A percentile compares a stretch with the other conserved stretches of the same genome.
phyloP scores from a whole-genome alignment of 2,888 invertebrate genomes.

The Drosophila niveifrons region DNA sequence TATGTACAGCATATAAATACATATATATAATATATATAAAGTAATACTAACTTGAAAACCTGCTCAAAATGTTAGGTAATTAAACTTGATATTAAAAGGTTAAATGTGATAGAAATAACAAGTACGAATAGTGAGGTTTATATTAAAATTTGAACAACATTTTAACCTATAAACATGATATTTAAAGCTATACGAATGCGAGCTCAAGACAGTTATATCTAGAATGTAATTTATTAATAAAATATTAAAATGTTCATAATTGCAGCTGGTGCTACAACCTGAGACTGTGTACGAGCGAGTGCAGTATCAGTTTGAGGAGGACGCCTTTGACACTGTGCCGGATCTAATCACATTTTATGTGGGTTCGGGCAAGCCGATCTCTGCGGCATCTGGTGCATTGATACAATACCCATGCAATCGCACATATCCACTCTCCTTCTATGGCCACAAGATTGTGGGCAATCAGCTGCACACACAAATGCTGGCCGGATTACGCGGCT shows the following conservation, averaged over 20 bases:
- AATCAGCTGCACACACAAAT: constrained; percentile 85
- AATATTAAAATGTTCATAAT: neutral
- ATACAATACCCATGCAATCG: constrained; percentile 95
- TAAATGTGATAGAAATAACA: too few species aligned
- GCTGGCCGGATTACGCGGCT: constrained; percentile 84
- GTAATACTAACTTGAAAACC: too few species aligned
- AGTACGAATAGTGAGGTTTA: too few species aligned
- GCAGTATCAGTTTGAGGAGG: constrained; percentile 97
- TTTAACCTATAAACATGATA: too few species aligned
- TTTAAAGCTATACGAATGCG: neutral
- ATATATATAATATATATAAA: too few species aligned
- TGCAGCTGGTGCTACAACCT: constrained; percentile 92
- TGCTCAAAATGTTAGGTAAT: too few species aligned
- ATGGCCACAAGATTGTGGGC: constrained; percentile 88
- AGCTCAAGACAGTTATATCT: neutral
- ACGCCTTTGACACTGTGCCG: constrained; percentile 96
- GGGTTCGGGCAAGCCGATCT: constrained; percentile 95
- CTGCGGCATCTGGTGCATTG: constrained; percentile 94
- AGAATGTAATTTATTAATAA: neutral
- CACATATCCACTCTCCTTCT: constrained; percentile 91
- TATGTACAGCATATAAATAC: too few species aligned
- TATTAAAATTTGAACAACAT: too few species aligned
- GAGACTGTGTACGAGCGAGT: constrained; percentile 96
- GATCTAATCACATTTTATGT: constrained; percentile 97
- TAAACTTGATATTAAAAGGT: too few species aligned